Conservation (phyloP, 2,113 vertebrate genomes). For the Aegithalos caudatus region DNA sequence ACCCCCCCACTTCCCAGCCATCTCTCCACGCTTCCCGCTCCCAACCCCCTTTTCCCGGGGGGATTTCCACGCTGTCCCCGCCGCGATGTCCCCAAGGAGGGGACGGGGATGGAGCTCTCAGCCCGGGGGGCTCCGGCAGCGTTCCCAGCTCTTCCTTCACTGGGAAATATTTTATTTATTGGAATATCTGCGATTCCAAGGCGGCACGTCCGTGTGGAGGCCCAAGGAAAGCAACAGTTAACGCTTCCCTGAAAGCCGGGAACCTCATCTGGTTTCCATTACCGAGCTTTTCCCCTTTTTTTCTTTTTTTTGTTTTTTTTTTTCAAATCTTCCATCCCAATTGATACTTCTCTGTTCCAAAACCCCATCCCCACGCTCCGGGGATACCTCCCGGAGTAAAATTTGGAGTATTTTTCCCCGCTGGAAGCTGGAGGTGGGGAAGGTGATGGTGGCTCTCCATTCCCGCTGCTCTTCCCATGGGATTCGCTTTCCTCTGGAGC, state of each 20-base stretch:
- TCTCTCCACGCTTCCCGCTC: not conserved
- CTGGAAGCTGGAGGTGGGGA: not conserved
- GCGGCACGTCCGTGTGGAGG: not conserved
- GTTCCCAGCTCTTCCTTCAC: fast-evolving
- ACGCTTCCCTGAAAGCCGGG: not conserved
- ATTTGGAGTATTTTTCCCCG: not conserved
- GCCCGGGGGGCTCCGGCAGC: too few species aligned
- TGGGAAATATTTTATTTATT: not conserved
- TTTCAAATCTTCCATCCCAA: not conserved
- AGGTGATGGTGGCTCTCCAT: not conserved
- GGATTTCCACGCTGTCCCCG: not conserved
- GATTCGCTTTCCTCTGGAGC: not conserved
- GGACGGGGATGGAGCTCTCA: not conserved
- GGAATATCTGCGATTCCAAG: fast-evolving
- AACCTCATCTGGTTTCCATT: conserved; percentile 55
- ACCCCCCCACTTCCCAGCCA: not conserved
- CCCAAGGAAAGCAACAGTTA: not conserved
- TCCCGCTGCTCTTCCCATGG: not conserved
- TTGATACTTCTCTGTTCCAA: not conserved
- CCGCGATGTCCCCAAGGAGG: not conserved
- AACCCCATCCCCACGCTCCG: not conserved
- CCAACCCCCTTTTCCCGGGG: not conserved
- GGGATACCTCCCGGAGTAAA: not conserved
- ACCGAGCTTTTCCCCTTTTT: not conserved
- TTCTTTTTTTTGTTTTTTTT: too few species aligned